Evolutionary conservation across 30 jellyfish, hydroid and myxozoan genomes (phyloP).

Genomic region (Chrysaora quinquecirrha): DNA sequence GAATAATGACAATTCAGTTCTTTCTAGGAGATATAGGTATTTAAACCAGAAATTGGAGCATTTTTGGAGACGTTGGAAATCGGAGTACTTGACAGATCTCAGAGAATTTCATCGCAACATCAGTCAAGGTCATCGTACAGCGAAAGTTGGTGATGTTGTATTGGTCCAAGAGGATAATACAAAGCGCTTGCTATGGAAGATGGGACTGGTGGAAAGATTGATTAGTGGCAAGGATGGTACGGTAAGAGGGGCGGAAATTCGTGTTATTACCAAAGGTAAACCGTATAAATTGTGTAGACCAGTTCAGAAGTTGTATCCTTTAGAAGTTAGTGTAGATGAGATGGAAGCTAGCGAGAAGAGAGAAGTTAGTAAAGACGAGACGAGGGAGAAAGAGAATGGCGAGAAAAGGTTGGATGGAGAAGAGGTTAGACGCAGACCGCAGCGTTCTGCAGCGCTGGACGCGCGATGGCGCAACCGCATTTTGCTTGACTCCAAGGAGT

Average conservation of each 20-base stretch:
- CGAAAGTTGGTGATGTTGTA: conserved; percentile 39
- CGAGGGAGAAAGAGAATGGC: not conserved
- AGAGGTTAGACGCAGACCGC: conserved; percentile 10
- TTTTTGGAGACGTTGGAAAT: conserved; percentile 48
- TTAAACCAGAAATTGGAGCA: not conserved
- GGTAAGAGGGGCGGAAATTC: conserved; percentile 21
- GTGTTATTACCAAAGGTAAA: not conserved
- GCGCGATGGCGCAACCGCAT: conserved; percentile 16
- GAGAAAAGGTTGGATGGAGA: not conserved
- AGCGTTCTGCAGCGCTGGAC: conserved; percentile 20
- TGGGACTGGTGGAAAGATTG: conserved; percentile 22
- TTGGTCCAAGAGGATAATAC: conserved; percentile 29
- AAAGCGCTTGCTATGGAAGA: conserved; percentile 30
- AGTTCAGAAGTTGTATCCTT: conserved; percentile 11
- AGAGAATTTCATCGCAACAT: conserved; percentile 8
- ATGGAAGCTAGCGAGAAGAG: too few species aligned
- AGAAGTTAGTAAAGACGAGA: conserved; percentile 2
- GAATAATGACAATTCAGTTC: conserved; percentile 9
- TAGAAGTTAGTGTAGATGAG: not conserved
- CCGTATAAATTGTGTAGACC: not conserved
- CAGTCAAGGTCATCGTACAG: not conserved
- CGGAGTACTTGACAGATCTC: conserved; percentile 6
- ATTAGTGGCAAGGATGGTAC: conserved; percentile 22
- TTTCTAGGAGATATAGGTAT: conserved; percentile 8
- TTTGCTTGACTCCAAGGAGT: conserved; percentile 49